phyloP scores from a whole-genome alignment of 2,888 invertebrate species.

The Hypsopygia costalis region DNA sequence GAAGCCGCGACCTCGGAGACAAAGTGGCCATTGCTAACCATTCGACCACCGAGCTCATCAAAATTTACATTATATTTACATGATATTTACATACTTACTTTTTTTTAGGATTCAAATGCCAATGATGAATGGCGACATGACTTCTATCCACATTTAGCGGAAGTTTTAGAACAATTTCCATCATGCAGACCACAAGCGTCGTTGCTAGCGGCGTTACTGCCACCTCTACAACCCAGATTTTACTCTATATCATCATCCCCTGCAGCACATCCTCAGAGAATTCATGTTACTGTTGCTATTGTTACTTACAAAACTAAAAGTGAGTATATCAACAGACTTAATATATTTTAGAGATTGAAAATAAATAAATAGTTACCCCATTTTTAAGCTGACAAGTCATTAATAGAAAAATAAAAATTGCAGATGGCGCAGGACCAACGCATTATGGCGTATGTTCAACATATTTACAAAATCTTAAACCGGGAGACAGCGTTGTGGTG shows the following conservation, averaged over 20 bases:
- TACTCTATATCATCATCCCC: conserved; percentile 97
- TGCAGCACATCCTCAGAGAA: conserved; percentile 84
- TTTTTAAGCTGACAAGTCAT: no score
- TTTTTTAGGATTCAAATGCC: conserved; percentile 86
- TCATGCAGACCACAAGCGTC: conserved; percentile 91
- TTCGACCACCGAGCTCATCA: no score
- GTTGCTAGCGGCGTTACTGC: conserved; percentile 89
- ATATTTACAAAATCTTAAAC: conserved; percentile 86
- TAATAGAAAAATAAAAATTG: conserved; percentile 14
- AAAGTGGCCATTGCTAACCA: no score
- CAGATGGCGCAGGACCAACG: conserved; percentile 88
- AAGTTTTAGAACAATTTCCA: conserved; percentile 92
- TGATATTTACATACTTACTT: no score
- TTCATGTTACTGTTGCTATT: conserved; percentile 95
- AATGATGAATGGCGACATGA: conserved; percentile 97
- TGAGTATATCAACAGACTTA: conserved; percentile 42
- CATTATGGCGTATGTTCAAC: conserved; percentile 97
- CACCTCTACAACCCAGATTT: conserved; percentile 93
- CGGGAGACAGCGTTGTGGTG: conserved; percentile 84
- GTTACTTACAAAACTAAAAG: conserved; percentile 92
- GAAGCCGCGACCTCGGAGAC: no score
- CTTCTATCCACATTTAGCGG: conserved; percentile 91
- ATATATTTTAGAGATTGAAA: not conserved
- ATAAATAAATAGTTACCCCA: no score
- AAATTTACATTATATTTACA: no score